Evolutionary conservation across 1,140 invertebrate genomes (phyloP), one percentile per base, ranked within the genome.

Genomic region (Dysdera silvatica): DNA sequence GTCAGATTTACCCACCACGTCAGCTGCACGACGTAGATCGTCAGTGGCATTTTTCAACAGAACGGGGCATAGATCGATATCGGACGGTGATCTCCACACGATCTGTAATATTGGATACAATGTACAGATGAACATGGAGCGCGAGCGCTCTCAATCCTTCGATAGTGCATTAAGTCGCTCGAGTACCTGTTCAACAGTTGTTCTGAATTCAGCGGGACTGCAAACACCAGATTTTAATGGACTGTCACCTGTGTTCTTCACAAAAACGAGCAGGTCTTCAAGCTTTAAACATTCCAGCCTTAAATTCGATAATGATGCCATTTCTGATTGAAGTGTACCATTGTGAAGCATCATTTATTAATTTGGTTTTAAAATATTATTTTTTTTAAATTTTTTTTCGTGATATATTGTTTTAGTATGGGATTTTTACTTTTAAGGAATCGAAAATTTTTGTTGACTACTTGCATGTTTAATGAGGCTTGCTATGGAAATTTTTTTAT

Each of bases 1-100:
- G 6, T 68, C 67, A 41, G 67, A 65, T 32, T 7, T 56, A 12
- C 56, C 66, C 16, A n/a, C n/a, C n/a, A n/a, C n/a, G n/a, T n/a
- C n/a, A 10, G 7, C 20, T 12, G 26, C 26, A 28, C 55, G 37
- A n/a, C 51, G 16, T 40, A 54, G 20, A n/a, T 14, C n/a, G 29
- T 16, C 6, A 29, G 5, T 20, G 10, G 6, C 14, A 3, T 40
- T 20, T 4, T 28, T 33, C 26, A 23, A 35, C 18, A 51, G 26
- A 53, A 23, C 16, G n/a, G 52, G n/a, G 35, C 54, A 18, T 10
- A 24, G 23, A 29, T 59, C 57, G 2, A 59, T 55, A 49, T 58
- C 51, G 12, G 49, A 18, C 6, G 47, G 56, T 29, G 31, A 43
- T 28, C 16, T 35, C 7, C 20, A 33, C 16, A 33, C 31, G 20